Evolutionary conservation across 2,888 invertebrate species (phyloP).

Genomic region (Chymomyza procnemis): DNA sequence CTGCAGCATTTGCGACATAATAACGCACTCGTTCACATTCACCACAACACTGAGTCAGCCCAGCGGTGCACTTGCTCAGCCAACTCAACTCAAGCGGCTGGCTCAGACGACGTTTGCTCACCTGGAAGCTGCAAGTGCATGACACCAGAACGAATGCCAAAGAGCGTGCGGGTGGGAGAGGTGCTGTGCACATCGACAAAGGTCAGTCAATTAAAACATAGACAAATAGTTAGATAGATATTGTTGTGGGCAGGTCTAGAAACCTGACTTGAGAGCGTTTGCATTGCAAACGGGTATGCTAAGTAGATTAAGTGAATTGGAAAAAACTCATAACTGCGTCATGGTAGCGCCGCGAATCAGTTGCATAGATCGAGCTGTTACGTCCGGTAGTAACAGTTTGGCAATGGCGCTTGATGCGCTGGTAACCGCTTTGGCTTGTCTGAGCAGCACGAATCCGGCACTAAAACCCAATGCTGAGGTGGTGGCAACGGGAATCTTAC

Average conservation of each 20-base stretch:
- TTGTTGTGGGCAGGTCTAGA: background rate
- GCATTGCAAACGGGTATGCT: conserved; percentile 50
- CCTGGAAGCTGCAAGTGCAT: background rate
- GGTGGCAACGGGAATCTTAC: conserved; percentile 36
- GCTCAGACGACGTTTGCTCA: background rate
- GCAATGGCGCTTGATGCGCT: conserved; percentile 53
- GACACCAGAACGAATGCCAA: background rate
- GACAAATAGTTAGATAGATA: background rate
- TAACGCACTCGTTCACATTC: conserved; percentile 8
- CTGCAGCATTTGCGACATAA: conserved; percentile 58
- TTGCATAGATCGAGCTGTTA: background rate
- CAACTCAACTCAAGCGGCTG: background rate
- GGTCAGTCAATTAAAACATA: conserved; percentile 26
- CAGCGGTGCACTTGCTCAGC: conserved; percentile 15
- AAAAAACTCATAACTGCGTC: background rate
- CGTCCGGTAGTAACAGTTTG: background rate
- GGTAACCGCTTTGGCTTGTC: conserved; percentile 60
- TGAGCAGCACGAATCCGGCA: conserved; percentile 44
- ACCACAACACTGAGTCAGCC: background rate
- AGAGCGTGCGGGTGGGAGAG: background rate
- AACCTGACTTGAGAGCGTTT: background rate
- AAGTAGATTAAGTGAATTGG: conserved; percentile 14
- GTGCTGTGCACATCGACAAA: conserved; percentile 10
- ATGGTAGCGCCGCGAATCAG: background rate
- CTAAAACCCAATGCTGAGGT: conserved; percentile 10